phyloP scores from a whole-genome alignment of 2,113 vertebrate genomes.

The Himantopus leucocephalus region DNA sequence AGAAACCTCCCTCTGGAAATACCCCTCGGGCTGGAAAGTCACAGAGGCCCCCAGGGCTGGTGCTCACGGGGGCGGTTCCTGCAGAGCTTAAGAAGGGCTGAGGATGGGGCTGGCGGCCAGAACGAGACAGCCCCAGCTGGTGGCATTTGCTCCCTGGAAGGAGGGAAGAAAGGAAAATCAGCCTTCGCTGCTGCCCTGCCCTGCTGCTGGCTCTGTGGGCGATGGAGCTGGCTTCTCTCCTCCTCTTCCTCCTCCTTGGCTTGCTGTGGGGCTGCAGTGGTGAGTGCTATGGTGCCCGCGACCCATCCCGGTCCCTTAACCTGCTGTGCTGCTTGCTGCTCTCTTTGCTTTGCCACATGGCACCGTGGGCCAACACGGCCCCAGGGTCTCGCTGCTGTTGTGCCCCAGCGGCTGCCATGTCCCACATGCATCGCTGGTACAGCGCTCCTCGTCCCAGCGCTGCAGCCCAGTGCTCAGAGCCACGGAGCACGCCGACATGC shows the following conservation, averaged over 20 bases:
- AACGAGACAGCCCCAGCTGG: not conserved
- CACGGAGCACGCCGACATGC: accelerated
- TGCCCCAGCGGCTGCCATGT: accelerated
- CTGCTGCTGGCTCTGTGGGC: accelerated
- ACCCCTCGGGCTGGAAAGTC: not conserved
- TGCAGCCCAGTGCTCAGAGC: not conserved
- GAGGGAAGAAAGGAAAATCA: not conserved
- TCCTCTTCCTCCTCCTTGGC: not conserved
- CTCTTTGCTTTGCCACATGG: accelerated
- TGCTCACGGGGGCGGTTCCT: not conserved
- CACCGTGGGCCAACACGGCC: accelerated
- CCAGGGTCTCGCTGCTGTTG: not conserved
- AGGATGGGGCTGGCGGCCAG: not conserved
- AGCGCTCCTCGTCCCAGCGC: not conserved
- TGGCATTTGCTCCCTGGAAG: accelerated
- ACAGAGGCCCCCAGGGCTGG: not conserved
- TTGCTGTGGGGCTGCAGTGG: not conserved
- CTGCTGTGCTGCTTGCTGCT: accelerated
- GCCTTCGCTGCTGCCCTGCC: not conserved
- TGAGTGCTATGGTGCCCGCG: not conserved
- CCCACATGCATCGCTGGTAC: not conserved
- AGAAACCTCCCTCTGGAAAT: slow-evolving; percentile 44
- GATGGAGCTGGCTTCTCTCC: not conserved
- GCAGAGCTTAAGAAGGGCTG: slow-evolving; percentile 25
- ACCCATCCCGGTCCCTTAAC: accelerated